Evolutionary conservation across 2,888 invertebrate species (phyloP).

Genomic region (Cactoblastis cactorum): DNA sequence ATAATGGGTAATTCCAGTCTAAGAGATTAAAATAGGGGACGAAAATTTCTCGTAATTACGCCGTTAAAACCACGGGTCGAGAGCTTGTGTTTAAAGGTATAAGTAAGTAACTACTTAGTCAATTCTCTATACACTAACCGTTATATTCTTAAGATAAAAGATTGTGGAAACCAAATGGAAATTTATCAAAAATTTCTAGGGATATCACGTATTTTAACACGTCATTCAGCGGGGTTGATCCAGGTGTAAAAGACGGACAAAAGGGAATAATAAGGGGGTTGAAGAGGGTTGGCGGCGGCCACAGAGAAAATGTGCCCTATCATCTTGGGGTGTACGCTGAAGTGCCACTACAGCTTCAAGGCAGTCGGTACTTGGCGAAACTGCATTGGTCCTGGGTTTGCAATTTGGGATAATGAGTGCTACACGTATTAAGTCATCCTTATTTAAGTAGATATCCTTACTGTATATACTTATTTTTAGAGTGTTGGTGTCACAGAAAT

Average conservation of each 20-base stretch:
- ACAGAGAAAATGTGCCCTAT: conserved; percentile 61
- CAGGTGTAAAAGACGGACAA: conserved; percentile 59
- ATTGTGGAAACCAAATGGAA: no score
- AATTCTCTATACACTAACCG: not conserved
- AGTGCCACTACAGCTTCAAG: conserved; percentile 30
- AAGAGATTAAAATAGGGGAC: no score
- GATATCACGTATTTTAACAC: conserved; percentile 18
- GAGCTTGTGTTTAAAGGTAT: no score
- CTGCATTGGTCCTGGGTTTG: conserved; percentile 13
- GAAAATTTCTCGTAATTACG: no score
- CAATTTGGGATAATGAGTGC: conserved; percentile 15
- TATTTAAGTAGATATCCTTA: not conserved
- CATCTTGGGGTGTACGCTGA: conserved; percentile 35
- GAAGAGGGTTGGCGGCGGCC: conserved; percentile 38
- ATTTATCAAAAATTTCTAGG: not conserved
- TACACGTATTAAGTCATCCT: not conserved
- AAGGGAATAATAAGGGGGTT: conserved; percentile 52
- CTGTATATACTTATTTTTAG: not conserved
- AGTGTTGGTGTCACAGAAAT: no score
- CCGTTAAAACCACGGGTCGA: no score
- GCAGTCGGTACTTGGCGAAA: conserved; percentile 18
- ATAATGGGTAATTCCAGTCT: no score
- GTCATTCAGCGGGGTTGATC: conserved; percentile 32
- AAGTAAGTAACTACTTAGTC: no score
- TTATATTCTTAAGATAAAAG: not conserved